Evolutionary conservation across 2,888 invertebrate genomes (phyloP), one percentile per base, ranked within the genome.

Genomic region (Eilema sororculum): DNA sequence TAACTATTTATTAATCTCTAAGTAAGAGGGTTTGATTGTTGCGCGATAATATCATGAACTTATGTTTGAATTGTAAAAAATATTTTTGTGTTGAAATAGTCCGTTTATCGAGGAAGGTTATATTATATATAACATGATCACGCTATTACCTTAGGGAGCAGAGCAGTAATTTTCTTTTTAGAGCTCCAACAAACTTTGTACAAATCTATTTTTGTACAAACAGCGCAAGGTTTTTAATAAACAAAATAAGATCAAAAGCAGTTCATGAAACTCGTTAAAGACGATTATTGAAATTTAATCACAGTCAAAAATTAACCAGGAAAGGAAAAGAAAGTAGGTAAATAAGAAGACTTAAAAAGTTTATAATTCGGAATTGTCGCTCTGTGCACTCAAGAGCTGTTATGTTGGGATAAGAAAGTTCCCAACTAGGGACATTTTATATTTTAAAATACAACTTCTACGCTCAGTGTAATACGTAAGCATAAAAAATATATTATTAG

Each of bases 341-440:
- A 87, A 86, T 86, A 86, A 86, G 82, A 79, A 78, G 83, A 75
- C 84, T 86, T 87, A 84, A 85, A 88, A 87, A 88, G 82, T 87
- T 87, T 83, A 74, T 85, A 86, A 87, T 82, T 86, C 82, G 81
- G 84, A 86, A 87, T 87, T 87, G 86, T 88, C 86, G 84, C 85
- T 86, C 86, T 85, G 82, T 70, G 76, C 79, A 83, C 80, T 83
- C 74, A 71, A 78, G 84, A 78, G 84, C 88, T 91, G 90, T 81
- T 81, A 76, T 85, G 79, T 83, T 81, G 76, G 86, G 91, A 91
- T 92, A 91, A 90, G 86, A 83, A 88, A 90, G 81, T 91, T 89
- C 78, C 69, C 74, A 84, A 86, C 85, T 86, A 84, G 82, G 83
- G 78, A 83, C 84, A 81, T 86, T 86, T 87, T 84, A 85, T 84